These are phyloP conservation scores for Ammodytes marinus DNA, from an alignment of 2,113 vertebrate species.

Conservation along the genomic window DNA sequence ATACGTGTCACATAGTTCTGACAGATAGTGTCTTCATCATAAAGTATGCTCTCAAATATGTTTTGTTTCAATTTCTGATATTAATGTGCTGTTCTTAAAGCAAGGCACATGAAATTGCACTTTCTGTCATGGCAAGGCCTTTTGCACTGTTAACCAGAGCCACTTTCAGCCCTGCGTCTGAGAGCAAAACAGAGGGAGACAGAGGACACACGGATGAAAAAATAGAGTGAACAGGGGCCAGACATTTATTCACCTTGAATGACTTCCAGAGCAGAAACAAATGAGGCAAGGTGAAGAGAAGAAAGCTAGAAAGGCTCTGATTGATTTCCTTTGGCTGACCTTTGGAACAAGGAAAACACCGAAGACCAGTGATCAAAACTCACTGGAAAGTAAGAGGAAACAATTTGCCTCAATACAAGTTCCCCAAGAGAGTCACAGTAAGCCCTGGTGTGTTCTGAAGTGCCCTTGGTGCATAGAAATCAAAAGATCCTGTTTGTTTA, in stretches of 20 bases:
- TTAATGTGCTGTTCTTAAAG: constrained; percentile 14
- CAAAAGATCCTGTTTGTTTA: constrained; percentile 59
- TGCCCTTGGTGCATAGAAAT: constrained; percentile 20
- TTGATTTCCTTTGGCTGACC: constrained; percentile 41
- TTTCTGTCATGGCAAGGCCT: constrained; percentile 5
- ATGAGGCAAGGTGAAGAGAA: not conserved
- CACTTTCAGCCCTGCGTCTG: constrained; percentile 49
- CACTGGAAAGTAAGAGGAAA: constrained; percentile 23
- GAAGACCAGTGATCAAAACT: constrained; percentile 10
- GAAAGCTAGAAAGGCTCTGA: constrained; percentile 24
- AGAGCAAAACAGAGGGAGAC: constrained; percentile 39
- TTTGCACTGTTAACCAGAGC: constrained; percentile 43
- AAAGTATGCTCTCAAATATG: not conserved
- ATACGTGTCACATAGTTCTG: not conserved
- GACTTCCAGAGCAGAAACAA: constrained; percentile 43
- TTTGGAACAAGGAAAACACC: constrained; percentile 46
- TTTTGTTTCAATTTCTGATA: not conserved
- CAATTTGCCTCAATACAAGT: constrained; percentile 38
- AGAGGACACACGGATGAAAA: constrained; percentile 29
- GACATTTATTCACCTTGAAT: constrained; percentile 64
- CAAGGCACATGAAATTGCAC: constrained; percentile 26
- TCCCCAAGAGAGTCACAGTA: constrained; percentile 17
- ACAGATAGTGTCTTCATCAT: not conserved
- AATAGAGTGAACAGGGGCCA: constrained; percentile 38
- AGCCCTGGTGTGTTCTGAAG: constrained; percentile 32